A percentile compares a stretch with the other conserved stretches of the same genome.
Conservation (phyloP, 2,797 vertebrate species). For the Chelmon rostratus region DNA sequence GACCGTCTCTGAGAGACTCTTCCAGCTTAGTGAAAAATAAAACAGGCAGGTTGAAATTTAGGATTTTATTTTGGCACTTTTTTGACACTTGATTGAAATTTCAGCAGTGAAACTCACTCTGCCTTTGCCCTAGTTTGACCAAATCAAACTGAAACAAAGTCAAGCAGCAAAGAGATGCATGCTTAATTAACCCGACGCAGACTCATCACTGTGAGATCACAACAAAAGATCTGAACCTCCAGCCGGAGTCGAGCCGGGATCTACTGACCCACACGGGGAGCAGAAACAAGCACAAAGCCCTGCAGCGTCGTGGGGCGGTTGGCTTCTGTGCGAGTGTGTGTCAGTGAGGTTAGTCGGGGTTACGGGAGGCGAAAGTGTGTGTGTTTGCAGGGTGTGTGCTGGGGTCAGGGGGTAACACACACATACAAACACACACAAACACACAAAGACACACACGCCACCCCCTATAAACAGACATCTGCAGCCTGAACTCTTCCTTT, state of each 20-base stretch:
- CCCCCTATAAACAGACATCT: constrained; percentile 37
- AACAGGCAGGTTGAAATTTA: too few species aligned
- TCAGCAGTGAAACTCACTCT: not conserved
- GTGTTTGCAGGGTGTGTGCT: constrained; percentile 28
- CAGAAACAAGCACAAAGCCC: not conserved
- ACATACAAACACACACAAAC: not conserved
- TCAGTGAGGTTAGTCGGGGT: constrained; percentile 23
- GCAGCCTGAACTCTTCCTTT: constrained; percentile 39
- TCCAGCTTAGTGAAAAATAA: too few species aligned
- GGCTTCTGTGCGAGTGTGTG: constrained; percentile 24
- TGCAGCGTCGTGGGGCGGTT: not conserved
- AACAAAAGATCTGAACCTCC: constrained; percentile 16
- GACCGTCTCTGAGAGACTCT: too few species aligned
- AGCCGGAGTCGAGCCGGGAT: not conserved
- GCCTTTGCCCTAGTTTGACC: too few species aligned
- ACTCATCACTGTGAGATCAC: not conserved
- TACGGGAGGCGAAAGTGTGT: constrained; percentile 24
- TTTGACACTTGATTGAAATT: not conserved
- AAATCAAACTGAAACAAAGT: not conserved
- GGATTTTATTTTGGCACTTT: not conserved
- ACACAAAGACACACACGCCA: not conserved
- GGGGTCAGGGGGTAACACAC: constrained; percentile 23
- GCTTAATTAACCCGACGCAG: not conserved
- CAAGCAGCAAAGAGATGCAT: not conserved
- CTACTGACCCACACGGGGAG: constrained; percentile 29